Base-by-base conservation (phyloP, 1,140 invertebrate species). In the Adelges cooleyi region DNA sequence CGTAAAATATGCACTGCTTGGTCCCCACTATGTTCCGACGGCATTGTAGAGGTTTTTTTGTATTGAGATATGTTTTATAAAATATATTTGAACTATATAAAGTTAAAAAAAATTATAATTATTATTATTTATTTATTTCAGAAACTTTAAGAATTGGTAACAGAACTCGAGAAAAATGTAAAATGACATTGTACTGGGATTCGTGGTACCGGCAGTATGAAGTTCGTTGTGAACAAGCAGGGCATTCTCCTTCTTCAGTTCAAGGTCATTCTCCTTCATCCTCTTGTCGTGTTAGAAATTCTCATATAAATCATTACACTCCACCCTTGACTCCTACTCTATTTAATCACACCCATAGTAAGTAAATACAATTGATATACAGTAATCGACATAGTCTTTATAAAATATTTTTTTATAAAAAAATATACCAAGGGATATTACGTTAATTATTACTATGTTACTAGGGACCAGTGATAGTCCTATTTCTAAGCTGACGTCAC, bases 171-270 rank as follows among this genome's bases (percentile, higher is more conserved):
- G 56, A 62, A 62, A 62, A 62, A 46, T 46, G 56, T 29, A 62
- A 62, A 62, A 62, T 62, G 42, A 62, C 51, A 51, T 79, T 96
- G 65, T 92, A 90, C 74, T 95, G 93, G 93, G 91, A 93, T 75
- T 93, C 90, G 1, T 95, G 90, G 90, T 89, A 94, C 74, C 74
- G 81, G 15, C 81, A 82, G 42, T 56, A 71, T 17, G 72, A 71
- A 66, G 69, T 69, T 71, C 78, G 77, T 1, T 48, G 56, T 62
- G 56, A 62, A 46, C 56, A 62, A 48, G 56, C 56, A 27, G 56
- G 56, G 33, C 56, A 62, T n/a, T 62, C 56, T 52, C 49, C 65
- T 27, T 66, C 40, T 18, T 51, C 65, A 48, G 51, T 54, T 17
- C 65, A 53, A 56, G 52, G 65, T 38, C 52, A 54, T 36, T 48